Conservation (phyloP, 1,140 invertebrate genomes). For the Pentalonia nigronervosa region DNA sequence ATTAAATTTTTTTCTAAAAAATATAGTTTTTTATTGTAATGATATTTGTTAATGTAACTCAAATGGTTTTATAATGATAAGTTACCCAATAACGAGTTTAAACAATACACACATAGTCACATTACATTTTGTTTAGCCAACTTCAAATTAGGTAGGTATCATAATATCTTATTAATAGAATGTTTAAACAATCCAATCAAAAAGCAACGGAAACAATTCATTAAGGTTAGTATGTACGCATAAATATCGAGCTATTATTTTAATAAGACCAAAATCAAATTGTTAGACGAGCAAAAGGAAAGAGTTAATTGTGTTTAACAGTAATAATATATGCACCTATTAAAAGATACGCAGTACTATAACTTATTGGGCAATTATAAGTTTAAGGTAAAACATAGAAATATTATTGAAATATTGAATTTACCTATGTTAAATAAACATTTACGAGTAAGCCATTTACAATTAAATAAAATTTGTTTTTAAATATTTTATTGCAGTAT, state of each 20-base stretch:
- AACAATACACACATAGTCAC: neutral
- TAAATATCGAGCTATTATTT: slow-evolving; percentile 40
- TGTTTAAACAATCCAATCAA: neutral
- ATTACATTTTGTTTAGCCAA: neutral
- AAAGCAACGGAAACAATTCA: slow-evolving; percentile 31
- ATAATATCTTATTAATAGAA: neutral
- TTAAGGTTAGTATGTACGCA: neutral
- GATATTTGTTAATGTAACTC: neutral
- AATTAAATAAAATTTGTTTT: neutral
- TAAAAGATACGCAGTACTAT: neutral
- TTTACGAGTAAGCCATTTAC: neutral
- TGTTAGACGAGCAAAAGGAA: neutral
- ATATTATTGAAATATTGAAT: neutral
- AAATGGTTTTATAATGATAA: neutral
- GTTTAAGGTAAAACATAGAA: neutral
- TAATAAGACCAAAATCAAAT: slow-evolving; percentile 37
- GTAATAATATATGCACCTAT: neutral
- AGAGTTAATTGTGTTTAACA: neutral
- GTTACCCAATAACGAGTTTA: neutral
- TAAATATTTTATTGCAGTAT: neutral
- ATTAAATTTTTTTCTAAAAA: neutral
- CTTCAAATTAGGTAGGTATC: neutral
- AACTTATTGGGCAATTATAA: neutral
- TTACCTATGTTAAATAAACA: neutral
- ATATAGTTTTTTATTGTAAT: neutral